Percentiles rank a stretch among this genome's conserved stretches.
These are phyloP conservation scores for Zapus hudsonius DNA, from an alignment of 2,113 vertebrate genomes.

Conservation along the genomic window DNA sequence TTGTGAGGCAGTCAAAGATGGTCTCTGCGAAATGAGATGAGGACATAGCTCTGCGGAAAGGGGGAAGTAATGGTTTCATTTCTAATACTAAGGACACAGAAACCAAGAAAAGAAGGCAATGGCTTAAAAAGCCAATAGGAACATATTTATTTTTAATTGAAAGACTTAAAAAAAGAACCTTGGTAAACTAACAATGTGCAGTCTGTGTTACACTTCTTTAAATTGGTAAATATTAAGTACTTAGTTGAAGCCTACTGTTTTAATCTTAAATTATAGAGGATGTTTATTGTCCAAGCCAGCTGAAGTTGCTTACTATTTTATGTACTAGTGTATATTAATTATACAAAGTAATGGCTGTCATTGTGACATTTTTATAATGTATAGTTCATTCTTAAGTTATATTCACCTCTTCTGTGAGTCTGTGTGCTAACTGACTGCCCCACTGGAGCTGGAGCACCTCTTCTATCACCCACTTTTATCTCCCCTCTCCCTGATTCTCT, in stretches of 20 bases:
- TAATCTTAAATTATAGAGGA: background rate
- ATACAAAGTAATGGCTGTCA: background rate
- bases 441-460: too few relatives aligned
- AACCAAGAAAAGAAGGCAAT: background rate
- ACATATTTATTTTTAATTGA: background rate
- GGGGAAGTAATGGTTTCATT: background rate
- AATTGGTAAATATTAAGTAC: background rate
- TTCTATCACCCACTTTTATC: too few relatives aligned
- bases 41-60: background rate
- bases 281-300: slow-evolving; percentile 3
- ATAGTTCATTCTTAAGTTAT: too few relatives aligned
- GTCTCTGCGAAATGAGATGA: background rate
- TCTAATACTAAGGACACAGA: background rate
- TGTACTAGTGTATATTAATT: background rate
- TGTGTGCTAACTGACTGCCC: background rate
- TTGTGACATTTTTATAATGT: background rate
- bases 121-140: background rate
- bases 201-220: slow-evolving; percentile 4
- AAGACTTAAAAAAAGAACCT: background rate
- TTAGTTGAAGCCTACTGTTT: slow-evolving; percentile 33
- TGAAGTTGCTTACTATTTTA: background rate
- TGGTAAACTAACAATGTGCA: background rate
- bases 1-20: background rate
- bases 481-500: too few relatives aligned
- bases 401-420: too few relatives aligned